Evolutionary conservation across 2,113 vertebrate genomes (phyloP).

Genomic region (Scalopus aquaticus): DNA sequence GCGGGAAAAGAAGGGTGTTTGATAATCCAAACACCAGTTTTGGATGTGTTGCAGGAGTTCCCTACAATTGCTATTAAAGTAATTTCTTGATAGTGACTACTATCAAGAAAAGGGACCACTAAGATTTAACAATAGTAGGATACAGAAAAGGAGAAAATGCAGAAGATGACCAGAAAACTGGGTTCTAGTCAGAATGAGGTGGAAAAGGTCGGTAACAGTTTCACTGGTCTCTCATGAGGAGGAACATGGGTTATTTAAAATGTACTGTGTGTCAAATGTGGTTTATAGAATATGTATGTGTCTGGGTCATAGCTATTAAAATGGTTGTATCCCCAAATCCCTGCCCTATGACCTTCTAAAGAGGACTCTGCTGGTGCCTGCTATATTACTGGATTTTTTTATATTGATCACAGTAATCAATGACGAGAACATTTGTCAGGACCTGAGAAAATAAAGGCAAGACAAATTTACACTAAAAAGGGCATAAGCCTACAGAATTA

Average conservation of each 20-base stretch:
- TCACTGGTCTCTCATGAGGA: neutral
- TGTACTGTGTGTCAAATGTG: neutral
- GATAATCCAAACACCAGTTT: neutral
- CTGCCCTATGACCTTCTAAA: neutral
- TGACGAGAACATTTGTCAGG: neutral
- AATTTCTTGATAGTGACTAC: neutral
- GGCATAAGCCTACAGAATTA: neutral
- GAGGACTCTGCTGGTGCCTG: neutral
- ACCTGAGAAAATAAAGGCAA: neutral
- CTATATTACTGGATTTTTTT: neutral
- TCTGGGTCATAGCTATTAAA: neutral
- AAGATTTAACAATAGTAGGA: neutral
- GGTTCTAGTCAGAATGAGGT: neutral
- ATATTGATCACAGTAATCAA: neutral
- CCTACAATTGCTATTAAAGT: neutral
- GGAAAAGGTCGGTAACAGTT: neutral
- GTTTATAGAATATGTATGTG: neutral
- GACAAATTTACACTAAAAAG: neutral
- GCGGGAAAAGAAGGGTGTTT: accelerated
- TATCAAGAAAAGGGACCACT: neutral
- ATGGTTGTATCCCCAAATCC: neutral
- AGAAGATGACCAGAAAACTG: neutral
- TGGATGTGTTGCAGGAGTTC: neutral
- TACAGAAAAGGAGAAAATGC: neutral
- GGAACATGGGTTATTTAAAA: neutral